Base-by-base conservation (phyloP, 2,113 vertebrate genomes). In the Jaculus jaculus region DNA sequence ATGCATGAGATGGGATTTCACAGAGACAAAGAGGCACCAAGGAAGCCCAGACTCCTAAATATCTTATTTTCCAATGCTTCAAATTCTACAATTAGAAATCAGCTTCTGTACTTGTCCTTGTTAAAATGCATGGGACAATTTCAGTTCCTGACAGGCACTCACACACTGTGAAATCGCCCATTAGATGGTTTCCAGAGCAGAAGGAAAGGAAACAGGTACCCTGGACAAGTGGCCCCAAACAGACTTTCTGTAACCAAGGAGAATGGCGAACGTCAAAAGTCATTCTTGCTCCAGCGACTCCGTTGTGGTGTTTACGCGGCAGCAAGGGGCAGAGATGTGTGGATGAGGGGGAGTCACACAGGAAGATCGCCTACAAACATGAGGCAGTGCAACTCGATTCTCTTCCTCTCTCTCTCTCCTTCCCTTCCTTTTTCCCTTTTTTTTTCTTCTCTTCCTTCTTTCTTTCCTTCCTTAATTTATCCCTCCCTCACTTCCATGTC, bases 31-130 rank as follows among this genome's bases (percentile, higher is more conserved):
- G 21, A 0, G 34, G 21, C 23, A 24, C 26, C 65, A 42, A 37
- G 51, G 30, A 61, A 39, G 9, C 32, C 51, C 23, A 37, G 65
- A 23, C 3, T 84, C 32, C 83, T 73, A 84, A 90, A 85, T 34
- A 26, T 65, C 91, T 91, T 69, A 32, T 28, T 82, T 94, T 89
- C 80, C 54, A 73, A 81, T 54, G 39, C 30, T 60, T 95, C 80
- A 85, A 82, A 23, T 81, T n/a, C 84, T 78, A 66, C 69, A 28
- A 84, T 94, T 78, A 92, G 89, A 96, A 96, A 87, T 84, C 71
- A 77, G 2, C 84, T 71, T 81, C 72, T 91, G 65, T 73, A 18
- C 63, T 79, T 89, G 81, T 69, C 66, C 61, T 83, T 90, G 73
- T 92, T 92, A 79, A 92, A 86, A 91, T 65, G 81, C 75, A 91